Evolutionary conservation across 2,113 vertebrate species (phyloP).

Genomic region (Struthio camelus): DNA sequence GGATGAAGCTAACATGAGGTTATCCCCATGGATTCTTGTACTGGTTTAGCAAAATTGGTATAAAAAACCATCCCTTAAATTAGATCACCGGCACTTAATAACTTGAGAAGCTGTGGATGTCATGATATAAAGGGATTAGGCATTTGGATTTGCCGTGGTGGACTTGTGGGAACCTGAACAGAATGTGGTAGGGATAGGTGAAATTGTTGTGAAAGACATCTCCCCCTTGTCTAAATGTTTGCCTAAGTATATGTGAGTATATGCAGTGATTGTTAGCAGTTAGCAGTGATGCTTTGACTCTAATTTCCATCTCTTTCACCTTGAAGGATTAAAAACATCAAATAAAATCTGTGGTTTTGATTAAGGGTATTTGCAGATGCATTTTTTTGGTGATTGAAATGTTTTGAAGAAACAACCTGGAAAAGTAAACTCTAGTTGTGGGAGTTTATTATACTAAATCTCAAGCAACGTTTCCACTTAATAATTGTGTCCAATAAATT

Average conservation of each 20-base stretch:
- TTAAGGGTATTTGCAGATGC: background rate
- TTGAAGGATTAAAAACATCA: background rate
- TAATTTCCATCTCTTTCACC: background rate
- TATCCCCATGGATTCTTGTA: background rate
- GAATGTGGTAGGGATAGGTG: background rate
- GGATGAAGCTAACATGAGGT: background rate
- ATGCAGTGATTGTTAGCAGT: background rate
- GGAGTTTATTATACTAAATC: background rate
- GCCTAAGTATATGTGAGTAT: background rate
- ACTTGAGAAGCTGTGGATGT: background rate
- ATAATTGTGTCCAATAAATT: constrained; percentile 1
- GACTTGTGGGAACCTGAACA: background rate
- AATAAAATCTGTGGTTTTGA: background rate
- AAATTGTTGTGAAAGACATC: background rate
- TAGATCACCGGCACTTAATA: background rate
- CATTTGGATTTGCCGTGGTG: background rate
- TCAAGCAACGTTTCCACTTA: background rate
- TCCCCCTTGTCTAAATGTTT: background rate
- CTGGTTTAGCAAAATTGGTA: background rate
- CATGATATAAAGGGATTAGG: background rate
- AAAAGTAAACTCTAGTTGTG: background rate
- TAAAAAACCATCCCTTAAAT: background rate
- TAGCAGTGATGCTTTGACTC: background rate
- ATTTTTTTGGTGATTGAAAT: background rate
- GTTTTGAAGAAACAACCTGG: background rate